Evolutionary conservation across 2,888 invertebrate species (phyloP), one percentile per base, ranked within the genome.

Genomic region (Smittia sp.): DNA sequence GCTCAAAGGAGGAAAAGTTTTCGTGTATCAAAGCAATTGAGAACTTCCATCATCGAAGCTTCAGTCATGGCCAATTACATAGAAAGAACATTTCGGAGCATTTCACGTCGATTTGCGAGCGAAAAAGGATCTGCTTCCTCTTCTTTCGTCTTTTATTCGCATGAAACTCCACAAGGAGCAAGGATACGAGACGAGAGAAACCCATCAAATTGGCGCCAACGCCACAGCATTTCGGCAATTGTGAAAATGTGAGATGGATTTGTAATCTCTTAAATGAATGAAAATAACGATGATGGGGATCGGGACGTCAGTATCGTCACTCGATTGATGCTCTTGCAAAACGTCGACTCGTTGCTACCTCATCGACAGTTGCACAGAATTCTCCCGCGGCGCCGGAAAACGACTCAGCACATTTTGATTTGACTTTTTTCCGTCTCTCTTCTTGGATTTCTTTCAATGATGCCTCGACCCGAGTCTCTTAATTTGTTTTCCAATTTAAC

Each of bases 401-500:
- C 72, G 58, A 72, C 72, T 72, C 72, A 72, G 72, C 72, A 72
- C 27, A 46, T 72, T 70, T 62, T 58, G 15, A 63, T 63, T 62
- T 62, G 62, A 18, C 62, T 62, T 62, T n/a, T 62, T 62, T 63
- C 18, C 22, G 7, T 62, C 54, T 72, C 25, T 39, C 39, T 52
- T 27, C 46, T 46, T 65, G 7, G 3, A 15, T 32, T 32, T 38
- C 15, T 68, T 25, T 70, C 58, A 20, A 58, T 6, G 25, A 58
- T 58, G 54, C 54, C 46, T 13, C 46, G 2, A 11, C 46, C 11
- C 4, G 32, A 46, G 46, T 46, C 63, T 24, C 69, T 27, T 52
- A 69, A 69, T 69, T 69, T 54, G 52, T 27, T 54, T 69, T 18
- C 69, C 27, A 69, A 69, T 52, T 52, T 52, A 58, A 58, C 58